Conservation (phyloP, 2,113 vertebrate species). For the Gymnorhina tibicen region DNA sequence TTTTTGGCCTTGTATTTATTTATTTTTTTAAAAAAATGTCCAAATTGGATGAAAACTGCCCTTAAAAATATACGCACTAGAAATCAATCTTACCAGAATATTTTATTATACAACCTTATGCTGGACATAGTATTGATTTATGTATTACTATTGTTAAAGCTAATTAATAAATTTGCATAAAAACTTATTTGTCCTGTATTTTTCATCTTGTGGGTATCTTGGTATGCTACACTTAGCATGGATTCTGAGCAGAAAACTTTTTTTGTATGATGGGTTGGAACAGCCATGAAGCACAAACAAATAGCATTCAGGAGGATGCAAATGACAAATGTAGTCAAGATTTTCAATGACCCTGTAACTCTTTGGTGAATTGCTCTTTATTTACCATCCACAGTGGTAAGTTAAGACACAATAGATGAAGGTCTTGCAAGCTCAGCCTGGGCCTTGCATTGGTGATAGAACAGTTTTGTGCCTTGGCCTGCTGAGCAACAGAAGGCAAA, state of each 20-base stretch:
- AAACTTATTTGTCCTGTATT: background rate
- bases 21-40: background rate
- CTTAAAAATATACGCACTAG: conserved; percentile 23
- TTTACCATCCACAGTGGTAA: background rate
- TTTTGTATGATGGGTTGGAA: background rate
- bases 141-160: conserved; percentile 50
- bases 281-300: background rate
- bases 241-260: background rate
- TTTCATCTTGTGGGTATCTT: background rate
- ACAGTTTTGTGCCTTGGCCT: background rate
- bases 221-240: background rate
- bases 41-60: conserved; percentile 35
- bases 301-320: background rate
- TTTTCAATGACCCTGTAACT: background rate
- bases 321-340: background rate
- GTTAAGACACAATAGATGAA: background rate
- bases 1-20: conserved; percentile 60
- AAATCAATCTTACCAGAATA: conserved; percentile 7
- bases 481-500: background rate
- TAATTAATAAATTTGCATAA: conserved; percentile 56
- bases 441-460: background rate
- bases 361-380: background rate
- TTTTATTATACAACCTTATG: conserved; percentile 59
- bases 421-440: background rate
- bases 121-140: conserved; percentile 58